Conservation (phyloP, 2,797 vertebrate species). For the Potorous gilbertii region DNA sequence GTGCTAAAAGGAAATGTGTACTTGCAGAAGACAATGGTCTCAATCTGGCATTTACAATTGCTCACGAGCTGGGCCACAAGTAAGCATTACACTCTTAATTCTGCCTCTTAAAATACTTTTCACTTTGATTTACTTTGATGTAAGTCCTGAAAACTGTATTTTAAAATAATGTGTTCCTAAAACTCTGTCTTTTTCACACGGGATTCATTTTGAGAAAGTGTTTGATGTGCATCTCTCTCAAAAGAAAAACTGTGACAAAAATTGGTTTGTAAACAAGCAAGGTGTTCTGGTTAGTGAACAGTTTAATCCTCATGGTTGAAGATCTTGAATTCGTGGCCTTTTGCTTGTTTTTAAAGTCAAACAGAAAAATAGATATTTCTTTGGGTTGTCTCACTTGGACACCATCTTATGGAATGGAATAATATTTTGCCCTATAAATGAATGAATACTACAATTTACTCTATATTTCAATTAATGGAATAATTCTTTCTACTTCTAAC, state of each 20-base stretch:
- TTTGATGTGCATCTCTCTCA: neutral
- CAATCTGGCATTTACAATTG: slow-evolving; percentile 97
- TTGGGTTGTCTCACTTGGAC: neutral
- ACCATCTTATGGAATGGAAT: neutral
- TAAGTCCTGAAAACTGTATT: neutral
- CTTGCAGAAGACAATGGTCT: slow-evolving; percentile 97
- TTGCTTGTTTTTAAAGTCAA: neutral
- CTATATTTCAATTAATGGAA: neutral
- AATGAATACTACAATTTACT: neutral
- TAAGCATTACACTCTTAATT: slow-evolving; percentile 82
- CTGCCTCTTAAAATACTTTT: neutral
- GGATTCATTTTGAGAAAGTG: neutral
- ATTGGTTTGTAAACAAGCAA: neutral
- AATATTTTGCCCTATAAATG: neutral
- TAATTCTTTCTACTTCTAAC: neutral
- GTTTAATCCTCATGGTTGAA: neutral
- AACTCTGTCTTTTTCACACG: neutral
- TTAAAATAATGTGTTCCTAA: neutral
- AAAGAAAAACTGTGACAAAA: neutral
- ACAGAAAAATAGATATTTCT: neutral
- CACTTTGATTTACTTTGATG: neutral
- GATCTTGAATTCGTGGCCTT: neutral
- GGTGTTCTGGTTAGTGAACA: neutral
- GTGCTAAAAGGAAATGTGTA: slow-evolving; percentile 95
- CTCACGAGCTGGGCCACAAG: slow-evolving; percentile 99